Evolutionary conservation across 2,888 invertebrate genomes (phyloP).

Genomic region (Ecliptopera silaceata): DNA sequence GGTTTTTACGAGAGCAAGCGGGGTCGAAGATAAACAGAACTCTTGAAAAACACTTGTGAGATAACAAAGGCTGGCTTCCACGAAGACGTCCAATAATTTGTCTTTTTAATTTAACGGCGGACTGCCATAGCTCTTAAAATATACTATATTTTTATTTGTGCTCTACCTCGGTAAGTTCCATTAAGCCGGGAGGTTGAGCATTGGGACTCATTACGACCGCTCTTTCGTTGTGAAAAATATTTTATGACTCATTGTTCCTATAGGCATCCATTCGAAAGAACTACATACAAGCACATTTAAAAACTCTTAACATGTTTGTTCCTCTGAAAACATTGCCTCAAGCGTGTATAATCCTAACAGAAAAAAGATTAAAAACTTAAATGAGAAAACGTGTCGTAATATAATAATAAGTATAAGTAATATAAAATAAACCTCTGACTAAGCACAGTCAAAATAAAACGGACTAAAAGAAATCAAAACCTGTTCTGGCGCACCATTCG

Average conservation of each 20-base stretch:
- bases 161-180: slow-evolving; percentile 71
- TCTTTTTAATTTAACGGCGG: slow-evolving; percentile 82
- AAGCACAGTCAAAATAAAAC: slow-evolving; percentile 74
- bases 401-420: slow-evolving; percentile 58
- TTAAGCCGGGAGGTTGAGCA: slow-evolving; percentile 69
- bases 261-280: slow-evolving; percentile 57
- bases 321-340: slow-evolving; percentile 30
- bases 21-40: slow-evolving; percentile 73
- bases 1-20: slow-evolving; percentile 56
- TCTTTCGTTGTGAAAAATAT: slow-evolving; percentile 66
- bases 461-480: slow-evolving; percentile 72
- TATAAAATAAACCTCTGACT: slow-evolving; percentile 71
- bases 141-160: slow-evolving; percentile 64
- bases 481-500: slow-evolving; percentile 71
- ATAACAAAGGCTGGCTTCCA: slow-evolving; percentile 82
- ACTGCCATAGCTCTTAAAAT: slow-evolving; percentile 78
- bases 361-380: slow-evolving; percentile 43
- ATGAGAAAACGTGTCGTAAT: slow-evolving; percentile 66
- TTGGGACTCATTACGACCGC: slow-evolving; percentile 72
- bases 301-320: slow-evolving; percentile 32
- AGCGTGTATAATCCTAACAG: slow-evolving; percentile 28
- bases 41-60: slow-evolving; percentile 83
- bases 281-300: slow-evolving; percentile 46
- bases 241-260: slow-evolving; percentile 76
- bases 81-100: slow-evolving; percentile 83